Evolutionary conservation across 2,113 vertebrate species (phyloP), one percentile per base, ranked within the genome.

Genomic region (Cyprinus carpio): DNA sequence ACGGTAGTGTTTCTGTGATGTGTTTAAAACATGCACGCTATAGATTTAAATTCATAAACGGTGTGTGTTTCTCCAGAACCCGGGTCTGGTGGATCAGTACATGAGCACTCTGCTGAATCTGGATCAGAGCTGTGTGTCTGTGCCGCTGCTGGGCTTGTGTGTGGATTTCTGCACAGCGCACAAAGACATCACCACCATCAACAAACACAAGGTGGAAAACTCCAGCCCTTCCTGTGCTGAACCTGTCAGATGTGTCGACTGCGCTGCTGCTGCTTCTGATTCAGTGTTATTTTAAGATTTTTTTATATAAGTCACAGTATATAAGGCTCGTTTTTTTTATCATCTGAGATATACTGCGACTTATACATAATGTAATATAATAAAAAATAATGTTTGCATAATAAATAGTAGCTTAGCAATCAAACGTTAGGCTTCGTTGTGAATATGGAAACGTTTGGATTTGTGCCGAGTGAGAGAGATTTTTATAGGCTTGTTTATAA

Each of bases 81-180:
- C 95, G 0, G 96, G 95, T 18, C 93, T 99, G 88, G 96, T 96
- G 60, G 96, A 96, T 82, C 93, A 97, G 88, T 98, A 97, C 91
- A 92, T 99, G 0, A 93, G 93, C 31, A 95, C 96, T 23, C 92
- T 98, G 86, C 90, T 99, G 71, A 93, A 92, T 87, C 92, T 99
- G 27, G 97, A 99, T 25, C 96, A 96, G 88, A 97, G 88, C 64
- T 54, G 81, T 27, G 64, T 72, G 40, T 82, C 27, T 25, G 11
- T 82, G 11, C 81, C 81, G 1, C 65, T 82, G 46, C 27, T 82
- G 81, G 81, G 29, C 3, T 6, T 82, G 64, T 94, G 96, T 87
- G 92, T 97, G 12, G 96, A 97, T 87, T 98, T 97, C 91, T 99
- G 97, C 91, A 92, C 95, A 0, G 87, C 90, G 67, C 96, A 97